Percentiles rank a stretch among this genome's conserved stretches.
phyloP scores from a whole-genome alignment of 2,888 invertebrate genomes.

The Parapristionchus giblindavisi region DNA sequence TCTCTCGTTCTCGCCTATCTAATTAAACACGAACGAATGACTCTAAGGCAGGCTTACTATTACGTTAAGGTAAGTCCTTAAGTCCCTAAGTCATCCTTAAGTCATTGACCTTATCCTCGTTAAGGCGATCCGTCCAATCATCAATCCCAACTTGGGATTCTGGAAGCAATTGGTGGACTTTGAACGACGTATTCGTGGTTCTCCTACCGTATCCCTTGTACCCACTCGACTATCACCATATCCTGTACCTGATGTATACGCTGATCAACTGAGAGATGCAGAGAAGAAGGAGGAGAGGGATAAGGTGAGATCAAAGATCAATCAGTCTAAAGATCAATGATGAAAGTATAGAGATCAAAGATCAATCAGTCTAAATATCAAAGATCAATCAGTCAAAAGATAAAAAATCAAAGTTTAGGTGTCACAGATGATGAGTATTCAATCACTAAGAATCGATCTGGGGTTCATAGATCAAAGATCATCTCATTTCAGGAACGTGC shows the following conservation, averaged over 20 bases:
- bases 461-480: background rate
- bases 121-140: constrained; percentile 80
- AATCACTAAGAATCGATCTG: background rate
- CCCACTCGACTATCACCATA: constrained; percentile 1
- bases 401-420: background rate
- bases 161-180: constrained; percentile 87
- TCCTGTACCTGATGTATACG: constrained; percentile 33
- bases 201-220: constrained; percentile 19
- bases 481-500: background rate
- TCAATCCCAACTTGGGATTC: constrained; percentile 89
- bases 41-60: constrained; percentile 73
- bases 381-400: no score
- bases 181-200: constrained; percentile 73
- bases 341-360: background rate
- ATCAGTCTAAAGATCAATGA: background rate
- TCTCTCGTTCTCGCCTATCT: constrained; percentile 86
- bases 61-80: constrained; percentile 45
- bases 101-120: constrained; percentile 37
- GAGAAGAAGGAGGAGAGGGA: constrained; percentile 27
- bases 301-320: background rate
- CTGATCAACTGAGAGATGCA: constrained; percentile 13
- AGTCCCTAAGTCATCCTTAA: background rate
- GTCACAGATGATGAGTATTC: no score
- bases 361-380: no score
- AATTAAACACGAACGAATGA: constrained; percentile 84